Evolutionary conservation across 1,140 invertebrate genomes (phyloP).

Genomic region (Diploscapter pachys): DNA sequence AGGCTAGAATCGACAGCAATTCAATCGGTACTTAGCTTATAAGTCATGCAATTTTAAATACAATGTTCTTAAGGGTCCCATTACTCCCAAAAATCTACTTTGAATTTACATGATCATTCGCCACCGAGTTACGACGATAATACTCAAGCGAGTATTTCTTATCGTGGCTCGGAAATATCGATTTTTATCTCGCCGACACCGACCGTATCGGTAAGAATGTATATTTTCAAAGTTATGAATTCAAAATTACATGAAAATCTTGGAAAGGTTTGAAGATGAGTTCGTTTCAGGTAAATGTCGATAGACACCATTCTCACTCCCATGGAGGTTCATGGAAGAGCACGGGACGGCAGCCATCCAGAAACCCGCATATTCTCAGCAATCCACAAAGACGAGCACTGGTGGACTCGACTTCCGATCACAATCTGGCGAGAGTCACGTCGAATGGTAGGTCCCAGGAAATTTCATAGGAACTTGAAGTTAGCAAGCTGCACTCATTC

Average conservation of each 20-base stretch:
- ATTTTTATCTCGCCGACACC: conserved; percentile 38
- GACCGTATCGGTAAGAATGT: conserved; percentile 18
- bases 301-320: background rate
- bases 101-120: conserved; percentile 27
- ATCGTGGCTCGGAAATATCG: conserved; percentile 40
- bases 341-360: conserved; percentile 7
- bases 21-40: conserved; percentile 27
- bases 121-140: conserved; percentile 35
- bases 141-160: conserved; percentile 38
- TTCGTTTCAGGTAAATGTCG: conserved; percentile 24
- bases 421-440: conserved; percentile 21
- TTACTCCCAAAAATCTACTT: conserved; percentile 35
- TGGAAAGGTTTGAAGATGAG: conserved; percentile 1
- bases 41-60: background rate
- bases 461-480: conserved; percentile 3
- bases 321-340: conserved; percentile 1
- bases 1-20: conserved; percentile 25
- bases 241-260: background rate
- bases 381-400: conserved; percentile 2
- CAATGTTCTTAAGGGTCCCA: conserved; percentile 28
- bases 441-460: conserved; percentile 12
- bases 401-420: conserved; percentile 30
- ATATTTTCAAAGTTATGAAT: background rate
- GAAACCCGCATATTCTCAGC: conserved; percentile 1
- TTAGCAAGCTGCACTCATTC: conserved; percentile 8